A percentile compares a stretch with the other conserved stretches of the same genome.
These are phyloP conservation scores for Scalopus aquaticus DNA, from an alignment of 2,113 vertebrate genomes.

Conservation along the genomic window DNA sequence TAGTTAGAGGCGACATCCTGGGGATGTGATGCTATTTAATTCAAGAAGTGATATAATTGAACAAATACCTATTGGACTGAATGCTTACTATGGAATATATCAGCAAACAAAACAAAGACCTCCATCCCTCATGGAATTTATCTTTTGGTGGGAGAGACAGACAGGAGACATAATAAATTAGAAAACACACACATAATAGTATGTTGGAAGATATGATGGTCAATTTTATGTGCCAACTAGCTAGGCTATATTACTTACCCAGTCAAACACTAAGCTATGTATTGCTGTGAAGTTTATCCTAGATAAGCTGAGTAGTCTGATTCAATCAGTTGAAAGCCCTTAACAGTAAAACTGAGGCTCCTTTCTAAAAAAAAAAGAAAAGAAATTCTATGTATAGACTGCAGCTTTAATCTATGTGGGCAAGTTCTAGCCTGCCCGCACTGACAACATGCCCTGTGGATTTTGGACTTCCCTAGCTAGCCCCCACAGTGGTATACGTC, in stretches of 20 bases:
- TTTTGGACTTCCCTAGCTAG: background rate
- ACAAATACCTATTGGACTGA: background rate
- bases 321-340: background rate
- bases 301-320: background rate
- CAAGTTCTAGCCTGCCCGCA: background rate
- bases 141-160: background rate
- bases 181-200: background rate
- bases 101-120: background rate
- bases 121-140: background rate
- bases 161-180: background rate
- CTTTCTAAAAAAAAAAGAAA: background rate
- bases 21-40: background rate
- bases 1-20: conserved; percentile 8
- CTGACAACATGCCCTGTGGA: background rate
- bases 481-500: background rate
- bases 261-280: background rate
- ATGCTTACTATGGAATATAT: background rate
- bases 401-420: background rate
- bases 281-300: background rate
- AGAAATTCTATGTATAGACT: background rate
- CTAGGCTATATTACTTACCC: background rate
- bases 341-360: background rate
- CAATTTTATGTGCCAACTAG: background rate
- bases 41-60: background rate
- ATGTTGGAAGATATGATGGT: background rate